Conservation (phyloP, 2,888 invertebrate genomes). For the Automeris io region DNA sequence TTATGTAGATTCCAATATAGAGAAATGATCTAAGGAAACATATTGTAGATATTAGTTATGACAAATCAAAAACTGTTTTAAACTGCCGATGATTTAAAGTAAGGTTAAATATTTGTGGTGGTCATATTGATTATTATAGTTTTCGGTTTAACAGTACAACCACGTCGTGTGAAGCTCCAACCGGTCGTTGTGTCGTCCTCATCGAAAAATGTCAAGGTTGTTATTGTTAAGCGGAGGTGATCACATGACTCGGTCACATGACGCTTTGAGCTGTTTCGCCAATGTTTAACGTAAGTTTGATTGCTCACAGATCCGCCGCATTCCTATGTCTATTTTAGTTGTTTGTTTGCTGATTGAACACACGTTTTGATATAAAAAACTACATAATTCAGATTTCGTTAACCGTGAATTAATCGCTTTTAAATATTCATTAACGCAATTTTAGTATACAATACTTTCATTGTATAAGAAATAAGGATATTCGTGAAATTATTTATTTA, state of each 20-base stretch:
- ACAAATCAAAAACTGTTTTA: no score
- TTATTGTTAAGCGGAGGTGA: conserved; percentile 28
- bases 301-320: conserved; percentile 2
- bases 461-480: no score
- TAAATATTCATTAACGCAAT: no score
- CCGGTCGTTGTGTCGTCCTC: conserved; percentile 38
- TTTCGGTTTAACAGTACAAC: conserved; percentile 18
- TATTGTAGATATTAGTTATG: no score
- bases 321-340: conserved; percentile 1
- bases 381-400: neutral
- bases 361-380: neutral
- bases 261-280: conserved; percentile 9
- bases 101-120: no score
- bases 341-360: neutral
- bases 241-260: conserved; percentile 40
- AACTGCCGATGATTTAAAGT: no score
- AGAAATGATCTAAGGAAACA: no score
- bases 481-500: no score
- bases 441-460: no score
- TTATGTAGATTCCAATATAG: no score
- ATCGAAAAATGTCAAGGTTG: conserved; percentile 43
- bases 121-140: no score
- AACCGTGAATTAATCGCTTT: no score
- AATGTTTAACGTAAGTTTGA: conserved; percentile 11
- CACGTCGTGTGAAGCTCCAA: conserved; percentile 27